phyloP scores from a whole-genome alignment of 1,140 invertebrate genomes.

The Drosophila repletoides region DNA sequence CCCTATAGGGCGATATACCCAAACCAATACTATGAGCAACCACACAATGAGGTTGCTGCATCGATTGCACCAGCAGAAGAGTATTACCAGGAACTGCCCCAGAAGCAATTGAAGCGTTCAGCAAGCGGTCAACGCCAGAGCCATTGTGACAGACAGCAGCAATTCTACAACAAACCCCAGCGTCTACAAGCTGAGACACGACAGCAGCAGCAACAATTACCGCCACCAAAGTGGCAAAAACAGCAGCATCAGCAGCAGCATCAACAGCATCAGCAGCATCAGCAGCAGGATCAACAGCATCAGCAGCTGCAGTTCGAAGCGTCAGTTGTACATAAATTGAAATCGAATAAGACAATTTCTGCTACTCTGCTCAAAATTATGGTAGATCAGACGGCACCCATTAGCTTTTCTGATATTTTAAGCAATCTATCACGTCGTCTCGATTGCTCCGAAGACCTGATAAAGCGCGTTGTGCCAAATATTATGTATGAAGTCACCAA shows the following conservation, averaged over 20 bases:
- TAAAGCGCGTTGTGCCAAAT: constrained; percentile 14
- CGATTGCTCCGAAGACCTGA: constrained; percentile 1
- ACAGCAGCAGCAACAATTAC: neutral
- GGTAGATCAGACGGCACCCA: neutral
- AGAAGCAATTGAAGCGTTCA: neutral
- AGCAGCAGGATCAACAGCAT: neutral
- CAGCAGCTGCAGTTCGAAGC: neutral
- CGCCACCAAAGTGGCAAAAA: neutral
- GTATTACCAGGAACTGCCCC: no score
- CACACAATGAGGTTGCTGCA: no score
- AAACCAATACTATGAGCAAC: neutral
- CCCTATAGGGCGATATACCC: neutral
- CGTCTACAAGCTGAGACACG: no score
- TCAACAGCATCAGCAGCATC: neutral
- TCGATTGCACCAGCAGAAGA: no score
- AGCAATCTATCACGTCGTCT: constrained; percentile 1
- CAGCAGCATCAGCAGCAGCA: neutral
- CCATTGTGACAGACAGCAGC: neutral
- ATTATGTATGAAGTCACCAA: constrained; percentile 21
- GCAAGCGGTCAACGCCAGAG: no score
- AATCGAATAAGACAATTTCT: constrained; percentile 1
- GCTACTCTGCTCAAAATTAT: neutral
- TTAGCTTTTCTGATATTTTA: neutral
- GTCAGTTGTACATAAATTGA: neutral
- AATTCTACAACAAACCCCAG: neutral